Evolutionary conservation across 1,140 invertebrate genomes (phyloP), one percentile per base, ranked within the genome.

Genomic region (Nephila pilipes): DNA sequence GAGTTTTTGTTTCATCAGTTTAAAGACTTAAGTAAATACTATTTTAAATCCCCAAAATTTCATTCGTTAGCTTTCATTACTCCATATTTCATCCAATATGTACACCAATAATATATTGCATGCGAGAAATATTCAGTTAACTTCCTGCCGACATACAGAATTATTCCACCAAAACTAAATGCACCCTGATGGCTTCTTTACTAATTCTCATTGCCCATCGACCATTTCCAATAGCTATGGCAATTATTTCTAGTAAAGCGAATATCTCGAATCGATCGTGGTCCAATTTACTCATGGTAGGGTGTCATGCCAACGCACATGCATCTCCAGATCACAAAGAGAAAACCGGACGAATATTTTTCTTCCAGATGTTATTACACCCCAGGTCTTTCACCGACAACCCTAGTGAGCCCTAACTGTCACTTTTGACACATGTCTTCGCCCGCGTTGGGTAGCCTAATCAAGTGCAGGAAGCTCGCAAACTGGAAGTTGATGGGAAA

Each of bases 301-400:
- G 29, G 57, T 85, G 57, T 85, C 83, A 85, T 85, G 83, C 83
- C 83, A 85, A 85, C 83, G 46, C 20, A 60, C 80, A 85, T 85
- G 46, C 55, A 60, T 85, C 83, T 60, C 83, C 25, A 12, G 29
- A 85, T 60, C 83, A 85, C 83, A 85, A 85, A 85, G 83, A 85
- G 57, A 36, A 60, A 85, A 85, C 25, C 83, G 57, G 57, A 85
- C 54, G 83, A 85, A 54, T 85, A 85, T 85, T 85, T 85, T 85
- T 85, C 83, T 85, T 85, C 20, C 38, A 20, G 38, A 54, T 81
- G 83, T 85, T 85, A 85, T 85, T 85, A 60, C 80, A 75, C 69
- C 69, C 69, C 69, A 18, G 29, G 69, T 32, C 69, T 75, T 75
- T 32, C 69, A 36, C 69, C 69, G 29, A 75, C 46, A 81, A 55